phyloP scores from a whole-genome alignment of 2,888 invertebrate species.

The Lasioglossum villosulum region DNA sequence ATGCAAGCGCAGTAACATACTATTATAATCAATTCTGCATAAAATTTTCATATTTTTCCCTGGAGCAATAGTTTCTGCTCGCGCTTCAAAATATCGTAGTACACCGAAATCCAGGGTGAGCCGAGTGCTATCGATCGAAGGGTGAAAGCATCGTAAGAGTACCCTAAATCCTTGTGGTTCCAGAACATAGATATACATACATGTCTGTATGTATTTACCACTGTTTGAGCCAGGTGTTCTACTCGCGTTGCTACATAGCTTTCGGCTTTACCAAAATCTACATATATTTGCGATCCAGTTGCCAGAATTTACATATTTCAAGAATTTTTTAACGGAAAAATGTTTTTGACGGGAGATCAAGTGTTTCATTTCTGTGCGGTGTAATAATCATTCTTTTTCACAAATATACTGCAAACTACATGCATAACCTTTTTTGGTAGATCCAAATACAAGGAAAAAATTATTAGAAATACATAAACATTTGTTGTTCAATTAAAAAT shows the following conservation, averaged over 20 bases:
- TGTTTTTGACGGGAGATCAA: background rate
- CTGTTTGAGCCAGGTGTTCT: constrained; percentile 50
- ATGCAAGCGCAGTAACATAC: background rate
- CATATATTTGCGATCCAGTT: background rate
- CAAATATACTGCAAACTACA: background rate
- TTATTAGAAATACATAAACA: background rate
- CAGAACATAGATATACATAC: constrained; percentile 21
- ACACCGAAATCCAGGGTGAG: constrained; percentile 38
- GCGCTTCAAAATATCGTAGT: constrained; percentile 21
- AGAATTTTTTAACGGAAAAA: constrained; percentile 18
- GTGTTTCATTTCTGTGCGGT: background rate
- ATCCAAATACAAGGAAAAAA: background rate
- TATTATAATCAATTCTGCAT: background rate
- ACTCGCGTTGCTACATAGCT: constrained; percentile 30
- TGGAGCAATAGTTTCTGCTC: background rate
- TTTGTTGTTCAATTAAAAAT: background rate
- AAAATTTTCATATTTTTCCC: background rate
- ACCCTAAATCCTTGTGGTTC: constrained; percentile 58
- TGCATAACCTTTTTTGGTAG: background rate
- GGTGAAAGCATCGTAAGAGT: constrained; percentile 49
- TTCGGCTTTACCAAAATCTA: constrained; percentile 26
- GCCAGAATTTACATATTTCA: constrained; percentile 44
- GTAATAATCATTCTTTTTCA: background rate
- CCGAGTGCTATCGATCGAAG: constrained; percentile 52
- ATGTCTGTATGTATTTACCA: background rate